phyloP scores from a whole-genome alignment of 2,888 invertebrate species.

The Penaeus monodon region DNA sequence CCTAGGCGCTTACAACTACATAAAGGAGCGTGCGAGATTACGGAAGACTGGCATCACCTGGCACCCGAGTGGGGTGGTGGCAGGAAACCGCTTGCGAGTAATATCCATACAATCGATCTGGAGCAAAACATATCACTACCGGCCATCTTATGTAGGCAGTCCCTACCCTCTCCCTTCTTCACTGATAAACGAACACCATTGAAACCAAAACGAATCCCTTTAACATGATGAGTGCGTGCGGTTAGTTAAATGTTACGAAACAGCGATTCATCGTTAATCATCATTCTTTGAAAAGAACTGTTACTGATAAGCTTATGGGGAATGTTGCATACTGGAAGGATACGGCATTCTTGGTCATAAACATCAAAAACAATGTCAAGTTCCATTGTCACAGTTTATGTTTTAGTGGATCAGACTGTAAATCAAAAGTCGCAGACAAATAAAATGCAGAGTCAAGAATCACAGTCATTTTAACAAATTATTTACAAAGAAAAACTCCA shows the following conservation, averaged over 20 bases:
- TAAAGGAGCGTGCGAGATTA: neutral
- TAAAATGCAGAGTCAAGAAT: neutral
- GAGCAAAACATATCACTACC: neutral
- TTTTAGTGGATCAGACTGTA: neutral
- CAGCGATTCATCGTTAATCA: no score
- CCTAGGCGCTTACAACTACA: neutral
- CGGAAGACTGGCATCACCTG: no score
- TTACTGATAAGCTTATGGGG: no score
- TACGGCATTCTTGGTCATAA: no score
- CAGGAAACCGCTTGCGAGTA: neutral
- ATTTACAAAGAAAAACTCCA: slow-evolving; percentile 39
- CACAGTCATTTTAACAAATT: slow-evolving; percentile 47
- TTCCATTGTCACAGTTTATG: neutral
- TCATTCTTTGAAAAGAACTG: no score
- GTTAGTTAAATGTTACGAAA: no score
- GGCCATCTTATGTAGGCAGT: neutral
- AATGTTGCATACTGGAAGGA: no score
- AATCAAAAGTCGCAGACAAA: neutral
- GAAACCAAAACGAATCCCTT: no score
- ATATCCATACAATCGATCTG: neutral
- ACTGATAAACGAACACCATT: no score
- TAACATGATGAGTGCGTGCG: no score
- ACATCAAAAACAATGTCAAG: no score
- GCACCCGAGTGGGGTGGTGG: no score
- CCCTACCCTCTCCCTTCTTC: neutral